Conservation (phyloP, 2,797 vertebrate genomes). For the Lepus townsendii region DNA sequence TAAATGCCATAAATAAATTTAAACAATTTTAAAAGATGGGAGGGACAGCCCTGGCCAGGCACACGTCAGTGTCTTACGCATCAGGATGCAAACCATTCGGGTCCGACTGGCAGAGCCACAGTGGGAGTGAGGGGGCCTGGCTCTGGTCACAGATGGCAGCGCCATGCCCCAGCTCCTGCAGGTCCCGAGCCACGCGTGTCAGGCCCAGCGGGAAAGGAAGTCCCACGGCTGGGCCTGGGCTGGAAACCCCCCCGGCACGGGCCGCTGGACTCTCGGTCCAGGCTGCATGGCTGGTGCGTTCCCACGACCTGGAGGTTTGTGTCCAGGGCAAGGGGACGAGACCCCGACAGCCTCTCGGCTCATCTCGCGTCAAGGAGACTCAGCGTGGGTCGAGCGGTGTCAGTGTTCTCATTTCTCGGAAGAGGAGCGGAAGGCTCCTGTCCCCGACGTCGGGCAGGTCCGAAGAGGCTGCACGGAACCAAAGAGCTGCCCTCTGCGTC, state of each 20-base stretch:
- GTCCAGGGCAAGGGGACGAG: not conserved
- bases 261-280: fast-evolving
- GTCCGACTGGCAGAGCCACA: fast-evolving
- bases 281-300: not conserved
- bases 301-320: not conserved
- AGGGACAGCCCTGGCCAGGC: fast-evolving
- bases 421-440: not conserved
- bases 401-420: not conserved
- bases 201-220: not conserved
- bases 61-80: fast-evolving
- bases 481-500: too few species aligned
- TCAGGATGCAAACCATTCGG: fast-evolving
- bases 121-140: fast-evolving
- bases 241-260: too few species aligned
- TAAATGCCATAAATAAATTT: too few species aligned
- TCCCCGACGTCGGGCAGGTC: not conserved
- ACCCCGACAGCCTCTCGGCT: too few species aligned
- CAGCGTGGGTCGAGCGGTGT: fast-evolving
- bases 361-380: not conserved
- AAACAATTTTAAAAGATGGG: too few species aligned
- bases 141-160: not conserved
- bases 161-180: not conserved
- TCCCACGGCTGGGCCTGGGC: not conserved
- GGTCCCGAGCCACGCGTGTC: not conserved
- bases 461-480: not conserved